Conservation (phyloP, 2,113 vertebrate species). For the Apaloderma vittatum region DNA sequence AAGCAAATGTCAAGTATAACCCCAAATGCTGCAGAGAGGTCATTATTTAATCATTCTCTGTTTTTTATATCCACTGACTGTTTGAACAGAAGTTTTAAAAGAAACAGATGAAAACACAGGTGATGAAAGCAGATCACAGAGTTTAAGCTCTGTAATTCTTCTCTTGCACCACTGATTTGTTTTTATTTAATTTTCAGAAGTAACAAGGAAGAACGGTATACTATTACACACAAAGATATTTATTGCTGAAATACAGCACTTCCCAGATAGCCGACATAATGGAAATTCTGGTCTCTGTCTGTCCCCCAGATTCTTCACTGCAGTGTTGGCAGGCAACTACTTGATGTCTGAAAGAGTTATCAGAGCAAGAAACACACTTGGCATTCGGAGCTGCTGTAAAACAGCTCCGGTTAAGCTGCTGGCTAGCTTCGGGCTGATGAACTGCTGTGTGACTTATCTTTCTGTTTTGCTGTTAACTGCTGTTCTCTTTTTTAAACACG, state of each 20-base stretch:
- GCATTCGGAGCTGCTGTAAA: background rate
- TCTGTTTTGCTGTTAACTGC: background rate
- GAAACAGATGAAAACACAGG: background rate
- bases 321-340: background rate
- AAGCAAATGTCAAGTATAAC: constrained; percentile 31
- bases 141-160: background rate
- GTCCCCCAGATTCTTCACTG: background rate
- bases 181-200: background rate
- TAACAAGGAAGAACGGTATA: background rate
- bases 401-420: background rate
- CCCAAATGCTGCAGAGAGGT: background rate
- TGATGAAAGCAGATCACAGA: background rate
- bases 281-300: background rate
- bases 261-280: background rate
- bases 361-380: background rate
- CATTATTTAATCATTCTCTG: background rate
- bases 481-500: background rate
- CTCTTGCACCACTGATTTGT: background rate
- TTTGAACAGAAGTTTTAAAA: background rate
- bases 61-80: background rate
- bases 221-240: background rate
- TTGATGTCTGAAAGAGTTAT: background rate
- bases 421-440: background rate
- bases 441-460: background rate
- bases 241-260: background rate